Conservation (phyloP, 2,888 invertebrate species). For the Argyresthia albistria region DNA sequence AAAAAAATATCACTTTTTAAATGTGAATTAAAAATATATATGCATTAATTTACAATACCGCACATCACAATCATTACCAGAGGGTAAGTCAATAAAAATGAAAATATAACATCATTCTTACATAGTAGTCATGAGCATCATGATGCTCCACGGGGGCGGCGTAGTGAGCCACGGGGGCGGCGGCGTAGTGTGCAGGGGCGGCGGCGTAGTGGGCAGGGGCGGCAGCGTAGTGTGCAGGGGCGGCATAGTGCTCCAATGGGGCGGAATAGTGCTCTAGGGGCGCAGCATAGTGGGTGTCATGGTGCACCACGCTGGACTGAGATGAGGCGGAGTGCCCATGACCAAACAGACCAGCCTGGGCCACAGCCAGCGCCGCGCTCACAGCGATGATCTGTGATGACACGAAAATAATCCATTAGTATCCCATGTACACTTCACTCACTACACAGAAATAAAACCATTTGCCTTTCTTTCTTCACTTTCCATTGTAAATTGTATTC, state of each 20-base stretch:
- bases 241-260: conserved; percentile 13
- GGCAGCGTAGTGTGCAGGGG: conserved; percentile 20
- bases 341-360: conserved; percentile 61
- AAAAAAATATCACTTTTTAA: no score
- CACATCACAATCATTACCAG: no score
- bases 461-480: no score
- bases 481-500: no score
- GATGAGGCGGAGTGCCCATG: conserved; percentile 26
- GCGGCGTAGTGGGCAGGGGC: conserved; percentile 20
- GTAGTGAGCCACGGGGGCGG: conserved; percentile 12
- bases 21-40: no score
- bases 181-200: conserved; percentile 17
- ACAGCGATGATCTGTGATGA: conserved; percentile 54
- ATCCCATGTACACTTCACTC: conserved; percentile 3
- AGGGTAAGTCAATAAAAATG: background rate
- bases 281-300: conserved; percentile 17
- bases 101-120: conserved; percentile 12
- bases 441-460: background rate
- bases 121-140: conserved; percentile 24
- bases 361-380: conserved; percentile 47
- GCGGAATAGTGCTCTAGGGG: conserved; percentile 19
- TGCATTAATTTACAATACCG: no score
- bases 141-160: conserved; percentile 15
- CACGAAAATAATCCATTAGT: conserved; percentile 9
- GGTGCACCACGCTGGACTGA: conserved; percentile 25